These are phyloP conservation scores for Himalopsyche phryganea DNA, from an alignment of 1,140 invertebrate species.

Conservation along the genomic window DNA sequence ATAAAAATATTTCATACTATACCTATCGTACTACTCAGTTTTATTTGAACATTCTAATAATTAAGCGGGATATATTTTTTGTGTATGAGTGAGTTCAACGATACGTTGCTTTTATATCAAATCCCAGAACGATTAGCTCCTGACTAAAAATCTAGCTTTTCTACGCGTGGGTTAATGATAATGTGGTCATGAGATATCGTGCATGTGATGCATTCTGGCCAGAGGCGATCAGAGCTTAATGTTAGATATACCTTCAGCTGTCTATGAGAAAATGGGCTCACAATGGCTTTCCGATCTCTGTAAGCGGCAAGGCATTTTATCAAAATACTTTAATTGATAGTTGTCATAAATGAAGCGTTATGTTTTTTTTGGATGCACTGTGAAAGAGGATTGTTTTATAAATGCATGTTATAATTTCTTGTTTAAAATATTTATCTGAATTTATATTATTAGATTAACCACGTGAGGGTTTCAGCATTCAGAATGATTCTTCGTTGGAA, in stretches of 20 bases:
- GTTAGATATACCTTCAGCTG: neutral
- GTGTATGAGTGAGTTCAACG: too few relatives aligned
- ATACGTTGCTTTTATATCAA: constrained; percentile 9
- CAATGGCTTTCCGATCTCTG: constrained; percentile 19
- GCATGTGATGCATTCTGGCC: constrained; percentile 26
- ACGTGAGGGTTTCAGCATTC: too few relatives aligned
- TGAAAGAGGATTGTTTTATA: constrained; percentile 28
- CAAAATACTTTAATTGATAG: constrained; percentile 33
- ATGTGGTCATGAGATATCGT: constrained; percentile 31
- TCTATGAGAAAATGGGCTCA: constrained; percentile 11
- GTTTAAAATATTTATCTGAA: constrained; percentile 8
- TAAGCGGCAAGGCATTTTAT: constrained; percentile 30
- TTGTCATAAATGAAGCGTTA: constrained; percentile 32
- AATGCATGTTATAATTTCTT: constrained; percentile 29
- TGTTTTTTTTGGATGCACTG: constrained; percentile 11
- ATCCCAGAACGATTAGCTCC: constrained; percentile 32
- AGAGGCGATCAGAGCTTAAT: constrained; percentile 14
- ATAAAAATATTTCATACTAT: too few relatives aligned
- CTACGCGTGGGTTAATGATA: constrained; percentile 30
- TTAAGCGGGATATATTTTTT: too few relatives aligned
- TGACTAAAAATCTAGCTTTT: constrained; percentile 32
- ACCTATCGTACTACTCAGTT: too few relatives aligned
- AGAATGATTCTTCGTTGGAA: neutral
- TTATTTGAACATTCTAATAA: too few relatives aligned
- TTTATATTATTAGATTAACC: constrained; percentile 11